Percentiles rank a stretch among this genome's conserved stretches.
These are phyloP conservation scores for Cairina moschata DNA, from an alignment of 2,113 vertebrate genomes.

Conservation along the genomic window DNA sequence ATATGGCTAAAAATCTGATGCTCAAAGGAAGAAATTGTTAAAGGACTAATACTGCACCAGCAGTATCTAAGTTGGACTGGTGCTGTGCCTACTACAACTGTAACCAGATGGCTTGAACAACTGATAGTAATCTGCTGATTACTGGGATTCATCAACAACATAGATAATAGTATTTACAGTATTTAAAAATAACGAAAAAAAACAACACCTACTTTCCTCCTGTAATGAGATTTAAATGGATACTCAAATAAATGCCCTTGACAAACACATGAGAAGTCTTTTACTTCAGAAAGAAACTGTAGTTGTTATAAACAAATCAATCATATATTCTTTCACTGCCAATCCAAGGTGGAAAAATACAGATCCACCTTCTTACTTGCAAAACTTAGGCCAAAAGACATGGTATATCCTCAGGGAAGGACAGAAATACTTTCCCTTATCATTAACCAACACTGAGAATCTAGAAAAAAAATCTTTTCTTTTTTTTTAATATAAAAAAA, in stretches of 20 bases:
- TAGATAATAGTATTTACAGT: neutral
- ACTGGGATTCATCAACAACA: neutral
- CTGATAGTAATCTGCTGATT: neutral
- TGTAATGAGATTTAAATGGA: neutral
- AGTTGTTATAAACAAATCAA: conserved; percentile 27
- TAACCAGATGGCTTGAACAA: neutral
- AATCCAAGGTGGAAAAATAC: neutral
- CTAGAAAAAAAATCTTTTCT: neutral
- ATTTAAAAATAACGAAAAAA: neutral
- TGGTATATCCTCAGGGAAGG: neutral
- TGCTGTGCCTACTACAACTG: neutral
- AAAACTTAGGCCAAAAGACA: neutral
- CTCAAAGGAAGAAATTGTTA: neutral
- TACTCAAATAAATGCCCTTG: neutral
- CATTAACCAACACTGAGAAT: neutral
- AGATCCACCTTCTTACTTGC: neutral
- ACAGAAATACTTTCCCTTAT: neutral
- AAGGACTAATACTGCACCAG: neutral
- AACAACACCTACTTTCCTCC: neutral
- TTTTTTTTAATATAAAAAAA: neutral
- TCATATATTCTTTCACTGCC: neutral
- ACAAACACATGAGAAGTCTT: neutral
- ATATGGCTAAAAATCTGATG: neutral
- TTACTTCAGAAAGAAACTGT: neutral
- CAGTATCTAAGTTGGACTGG: neutral